Conservation (phyloP, 2,888 invertebrate genomes). For the Copidosoma aretas region DNA sequence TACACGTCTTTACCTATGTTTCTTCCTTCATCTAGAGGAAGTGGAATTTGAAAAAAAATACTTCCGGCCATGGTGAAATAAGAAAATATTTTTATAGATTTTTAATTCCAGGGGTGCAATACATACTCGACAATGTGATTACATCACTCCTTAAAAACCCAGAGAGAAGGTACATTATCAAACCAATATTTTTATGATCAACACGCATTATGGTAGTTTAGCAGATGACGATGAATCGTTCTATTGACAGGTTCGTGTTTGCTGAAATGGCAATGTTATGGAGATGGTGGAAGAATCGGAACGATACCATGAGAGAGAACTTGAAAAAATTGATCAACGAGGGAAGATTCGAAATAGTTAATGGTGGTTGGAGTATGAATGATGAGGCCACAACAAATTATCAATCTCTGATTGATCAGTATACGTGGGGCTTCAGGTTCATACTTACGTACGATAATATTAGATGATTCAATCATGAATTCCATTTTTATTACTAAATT, state of each 20-base stretch:
- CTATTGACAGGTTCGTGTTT: conserved; percentile 71
- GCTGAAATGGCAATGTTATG: conserved; percentile 87
- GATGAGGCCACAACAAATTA: conserved; percentile 78
- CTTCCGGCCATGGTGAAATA: no score
- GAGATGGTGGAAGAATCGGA: conserved; percentile 79
- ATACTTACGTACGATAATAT: no score
- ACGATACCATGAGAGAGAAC: conserved; percentile 64
- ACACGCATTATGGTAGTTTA: no score
- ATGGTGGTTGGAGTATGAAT: conserved; percentile 86
- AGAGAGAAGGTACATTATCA: conserved; percentile 67
- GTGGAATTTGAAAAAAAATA: no score
- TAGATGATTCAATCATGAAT: no score
- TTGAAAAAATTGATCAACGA: conserved; percentile 70
- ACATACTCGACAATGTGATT: conserved; percentile 87
- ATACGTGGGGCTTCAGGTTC: conserved; percentile 76
- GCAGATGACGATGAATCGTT: background rate
- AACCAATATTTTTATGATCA: background rate
- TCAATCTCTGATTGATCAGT: conserved; percentile 77
- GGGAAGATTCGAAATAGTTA: conserved; percentile 78
- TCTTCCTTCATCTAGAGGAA: no score
- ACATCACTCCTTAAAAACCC: conserved; percentile 75
- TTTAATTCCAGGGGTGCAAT: conserved; percentile 62
- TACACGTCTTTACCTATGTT: no score
- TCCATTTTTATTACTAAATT: background rate
- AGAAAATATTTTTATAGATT: background rate